Conservation (phyloP, 2,113 vertebrate genomes). For the Protomyctophum bolini region DNA sequence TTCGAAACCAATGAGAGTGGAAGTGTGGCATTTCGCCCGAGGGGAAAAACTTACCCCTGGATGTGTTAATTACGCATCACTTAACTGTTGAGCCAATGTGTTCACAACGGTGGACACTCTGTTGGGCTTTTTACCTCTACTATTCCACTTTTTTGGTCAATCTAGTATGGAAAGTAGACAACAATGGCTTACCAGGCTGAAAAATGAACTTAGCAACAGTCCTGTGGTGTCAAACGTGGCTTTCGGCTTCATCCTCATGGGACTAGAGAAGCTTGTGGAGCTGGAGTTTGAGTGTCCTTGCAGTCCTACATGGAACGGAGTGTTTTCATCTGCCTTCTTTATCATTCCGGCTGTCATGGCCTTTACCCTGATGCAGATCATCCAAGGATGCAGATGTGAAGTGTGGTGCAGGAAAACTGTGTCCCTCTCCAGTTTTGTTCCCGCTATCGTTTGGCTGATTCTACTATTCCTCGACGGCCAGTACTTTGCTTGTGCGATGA, state of each 20-base stretch:
- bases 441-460: conserved; percentile 77
- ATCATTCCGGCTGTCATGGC: conserved; percentile 79
- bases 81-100: conserved; percentile 76
- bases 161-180: conserved; percentile 80
- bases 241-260: conserved; percentile 79
- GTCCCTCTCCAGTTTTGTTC: conserved; percentile 72
- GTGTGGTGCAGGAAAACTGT: conserved; percentile 66
- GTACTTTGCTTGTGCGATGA: conserved; percentile 80
- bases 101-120: conserved; percentile 71
- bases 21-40: conserved; percentile 73
- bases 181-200: conserved; percentile 80
- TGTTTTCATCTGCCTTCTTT: conserved; percentile 79
- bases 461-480: conserved; percentile 79
- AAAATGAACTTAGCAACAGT: conserved; percentile 80
- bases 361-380: conserved; percentile 76
- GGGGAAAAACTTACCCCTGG: conserved; percentile 73
- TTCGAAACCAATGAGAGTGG: conserved; percentile 75
- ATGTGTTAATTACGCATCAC: conserved; percentile 75
- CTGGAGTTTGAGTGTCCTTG: conserved; percentile 81
- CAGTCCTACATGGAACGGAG: conserved; percentile 73
- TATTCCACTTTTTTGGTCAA: conserved; percentile 63
- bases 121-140: conserved; percentile 67
- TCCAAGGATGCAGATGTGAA: conserved; percentile 76
- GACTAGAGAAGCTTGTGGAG: conserved; percentile 80
- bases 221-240: conserved; percentile 78